These are phyloP conservation scores for Pangasius macronema DNA, from an alignment of 2,797 vertebrate species.

Conservation along the genomic window DNA sequence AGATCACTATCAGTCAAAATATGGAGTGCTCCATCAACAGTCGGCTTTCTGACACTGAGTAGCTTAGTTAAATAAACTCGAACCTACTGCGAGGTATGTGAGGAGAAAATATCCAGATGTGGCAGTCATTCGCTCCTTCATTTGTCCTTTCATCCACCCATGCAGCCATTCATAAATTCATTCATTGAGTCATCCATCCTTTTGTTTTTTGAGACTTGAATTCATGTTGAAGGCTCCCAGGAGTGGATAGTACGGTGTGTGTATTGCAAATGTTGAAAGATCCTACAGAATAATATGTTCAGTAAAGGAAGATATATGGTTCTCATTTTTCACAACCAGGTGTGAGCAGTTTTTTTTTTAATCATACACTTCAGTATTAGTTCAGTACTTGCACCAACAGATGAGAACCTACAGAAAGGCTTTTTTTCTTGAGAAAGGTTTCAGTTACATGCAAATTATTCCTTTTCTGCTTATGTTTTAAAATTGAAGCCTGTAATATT, in stretches of 20 bases:
- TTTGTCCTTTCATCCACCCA: background rate
- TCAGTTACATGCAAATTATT: background rate
- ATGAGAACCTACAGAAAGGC: background rate
- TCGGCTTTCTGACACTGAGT: slow-evolving; percentile 68
- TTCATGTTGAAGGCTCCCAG: background rate
- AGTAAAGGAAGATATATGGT: background rate
- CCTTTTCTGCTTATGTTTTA: background rate
- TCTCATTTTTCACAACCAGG: slow-evolving; percentile 5
- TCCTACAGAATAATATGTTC: background rate
- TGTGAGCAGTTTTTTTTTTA: background rate
- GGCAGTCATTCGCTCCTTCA: slow-evolving; percentile 7
- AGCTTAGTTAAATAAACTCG: slow-evolving; percentile 71
- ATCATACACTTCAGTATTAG: background rate
- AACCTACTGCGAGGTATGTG: slow-evolving; percentile 63
- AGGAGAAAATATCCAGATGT: slow-evolving; percentile 51
- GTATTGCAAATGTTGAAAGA: background rate
- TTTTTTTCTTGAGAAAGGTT: background rate
- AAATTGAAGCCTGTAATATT: background rate
- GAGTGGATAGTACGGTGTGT: background rate
- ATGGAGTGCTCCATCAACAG: slow-evolving; percentile 67
- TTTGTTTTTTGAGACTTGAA: background rate
- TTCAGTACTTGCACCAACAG: background rate
- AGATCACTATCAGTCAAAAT: slow-evolving; percentile 75
- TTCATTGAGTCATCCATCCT: slow-evolving; percentile 13
- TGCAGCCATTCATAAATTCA: slow-evolving; percentile 1